Conservation (phyloP, 1,140 invertebrate species). For the Schmidtea mediterranea region DNA sequence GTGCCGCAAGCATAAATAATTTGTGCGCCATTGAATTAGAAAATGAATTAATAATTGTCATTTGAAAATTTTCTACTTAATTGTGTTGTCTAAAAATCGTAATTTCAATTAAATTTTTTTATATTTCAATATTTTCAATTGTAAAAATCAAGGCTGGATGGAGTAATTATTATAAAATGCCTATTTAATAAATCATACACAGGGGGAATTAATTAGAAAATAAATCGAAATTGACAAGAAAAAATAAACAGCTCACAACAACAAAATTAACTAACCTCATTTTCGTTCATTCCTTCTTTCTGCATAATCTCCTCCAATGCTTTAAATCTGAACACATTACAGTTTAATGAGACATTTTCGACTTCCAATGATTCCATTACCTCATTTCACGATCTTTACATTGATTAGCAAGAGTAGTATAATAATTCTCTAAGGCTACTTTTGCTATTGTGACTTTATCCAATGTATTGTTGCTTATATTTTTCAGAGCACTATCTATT, state of each 20-base stretch:
- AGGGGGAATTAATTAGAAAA: too few species aligned
- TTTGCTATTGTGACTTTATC: constrained; percentile 98
- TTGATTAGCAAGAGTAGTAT: constrained; percentile 82
- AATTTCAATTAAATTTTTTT: neutral
- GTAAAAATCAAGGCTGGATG: neutral
- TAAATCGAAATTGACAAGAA: too few species aligned
- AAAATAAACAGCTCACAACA: too few species aligned
- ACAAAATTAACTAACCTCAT: constrained; percentile 23
- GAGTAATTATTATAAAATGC: too few species aligned
- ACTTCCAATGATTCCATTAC: constrained; percentile 12
- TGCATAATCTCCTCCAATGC: constrained; percentile 73
- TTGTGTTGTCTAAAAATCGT: neutral
- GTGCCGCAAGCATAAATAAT: too few species aligned
- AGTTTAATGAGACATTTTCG: constrained; percentile 5
- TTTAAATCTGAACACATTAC: constrained; percentile 38
- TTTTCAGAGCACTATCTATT: neutral
- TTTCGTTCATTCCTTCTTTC: constrained; percentile 43
- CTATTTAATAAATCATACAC: too few species aligned
- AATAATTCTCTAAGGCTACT: constrained; percentile 94
- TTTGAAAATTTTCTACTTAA: too few species aligned
- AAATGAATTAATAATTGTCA: too few species aligned
- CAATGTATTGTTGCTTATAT: constrained; percentile 69
- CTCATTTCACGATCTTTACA: constrained; percentile 45
- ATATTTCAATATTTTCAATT: neutral
- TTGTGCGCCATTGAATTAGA: too few species aligned